A percentile compares a stretch with the other conserved stretches of the same genome.
These are phyloP conservation scores for Epirrita christyi DNA, from an alignment of 2,888 invertebrate genomes.

Conservation along the genomic window DNA sequence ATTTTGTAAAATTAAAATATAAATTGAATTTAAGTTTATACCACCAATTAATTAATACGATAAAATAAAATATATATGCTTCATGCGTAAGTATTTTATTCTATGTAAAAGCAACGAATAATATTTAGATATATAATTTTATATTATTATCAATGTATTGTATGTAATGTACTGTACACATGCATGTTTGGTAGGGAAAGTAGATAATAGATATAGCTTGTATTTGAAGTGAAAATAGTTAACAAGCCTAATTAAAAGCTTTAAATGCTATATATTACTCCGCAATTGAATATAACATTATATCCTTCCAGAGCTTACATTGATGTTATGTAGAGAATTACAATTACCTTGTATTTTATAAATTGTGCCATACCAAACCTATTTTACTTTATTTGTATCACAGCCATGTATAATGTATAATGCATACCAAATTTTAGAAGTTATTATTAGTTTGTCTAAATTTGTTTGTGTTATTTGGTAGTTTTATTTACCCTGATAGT, in stretches of 20 bases:
- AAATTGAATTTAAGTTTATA: neutral
- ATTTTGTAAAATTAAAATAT: neutral
- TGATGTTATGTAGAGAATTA: neutral
- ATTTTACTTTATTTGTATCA: slow-evolving; percentile 1
- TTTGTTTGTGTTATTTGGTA: neutral
- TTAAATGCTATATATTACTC: slow-evolving; percentile 20
- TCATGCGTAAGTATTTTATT: neutral
- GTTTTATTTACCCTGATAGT: neutral
- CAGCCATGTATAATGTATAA: slow-evolving; percentile 12
- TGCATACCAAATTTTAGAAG: slow-evolving; percentile 11
- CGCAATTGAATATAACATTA: slow-evolving; percentile 10
- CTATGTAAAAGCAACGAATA: slow-evolving; percentile 6
- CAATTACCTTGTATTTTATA: slow-evolving; percentile 7
- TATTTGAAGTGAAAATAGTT: slow-evolving; percentile 20
- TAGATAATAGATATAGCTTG: slow-evolving; percentile 16
- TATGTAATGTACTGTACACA: slow-evolving; percentile 10
- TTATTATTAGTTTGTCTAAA: slow-evolving; percentile 7
- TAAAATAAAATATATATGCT: slow-evolving; percentile 1
- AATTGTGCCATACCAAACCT: slow-evolving; percentile 24
- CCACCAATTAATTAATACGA: neutral
- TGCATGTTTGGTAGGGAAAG: slow-evolving; percentile 10
- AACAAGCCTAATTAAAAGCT: slow-evolving; percentile 28
- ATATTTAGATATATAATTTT: neutral
- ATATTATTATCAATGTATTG: neutral
- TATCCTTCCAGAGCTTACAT: slow-evolving; percentile 23